These are phyloP conservation scores for Ameiurus melas DNA, from an alignment of 2,113 vertebrate genomes.

Conservation along the genomic window DNA sequence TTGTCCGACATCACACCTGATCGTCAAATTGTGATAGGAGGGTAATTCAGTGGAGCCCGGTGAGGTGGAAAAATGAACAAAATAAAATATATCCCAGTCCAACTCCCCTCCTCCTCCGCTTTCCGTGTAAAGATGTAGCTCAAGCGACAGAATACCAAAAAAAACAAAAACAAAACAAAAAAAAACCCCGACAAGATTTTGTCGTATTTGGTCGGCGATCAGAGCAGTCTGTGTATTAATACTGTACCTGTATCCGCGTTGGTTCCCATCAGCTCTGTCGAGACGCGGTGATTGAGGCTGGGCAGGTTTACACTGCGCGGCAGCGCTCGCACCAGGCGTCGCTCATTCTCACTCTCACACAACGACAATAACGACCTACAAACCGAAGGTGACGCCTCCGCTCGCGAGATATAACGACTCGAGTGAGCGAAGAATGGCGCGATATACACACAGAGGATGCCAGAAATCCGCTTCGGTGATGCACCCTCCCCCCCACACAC, in stretches of 20 bases:
- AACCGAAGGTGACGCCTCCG: slow-evolving; percentile 10
- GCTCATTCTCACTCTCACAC: slow-evolving; percentile 18
- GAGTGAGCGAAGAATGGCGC: neutral
- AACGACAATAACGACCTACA: slow-evolving; percentile 10
- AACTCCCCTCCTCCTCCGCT: slow-evolving; percentile 46
- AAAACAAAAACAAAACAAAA: neutral
- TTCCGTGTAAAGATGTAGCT: slow-evolving; percentile 51
- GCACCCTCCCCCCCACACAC: neutral
- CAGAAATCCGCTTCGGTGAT: slow-evolving; percentile 20
- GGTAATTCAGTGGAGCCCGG: slow-evolving; percentile 46
- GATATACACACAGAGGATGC: neutral
- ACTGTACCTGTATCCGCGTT: slow-evolving; percentile 43
- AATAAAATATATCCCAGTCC: neutral
- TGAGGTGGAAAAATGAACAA: slow-evolving; percentile 15
- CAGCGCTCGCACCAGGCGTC: slow-evolving; percentile 46
- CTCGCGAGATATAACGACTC: slow-evolving; percentile 10
- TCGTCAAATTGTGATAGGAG: slow-evolving; percentile 11
- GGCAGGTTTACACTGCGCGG: slow-evolving; percentile 41
- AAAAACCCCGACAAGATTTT: slow-evolving; percentile 37
- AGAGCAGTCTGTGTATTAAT: slow-evolving; percentile 43
- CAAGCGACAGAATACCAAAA: slow-evolving; percentile 44
- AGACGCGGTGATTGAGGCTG: slow-evolving; percentile 43
- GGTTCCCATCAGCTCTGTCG: slow-evolving; percentile 52
- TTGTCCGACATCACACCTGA: slow-evolving; percentile 46
- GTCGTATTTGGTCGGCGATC: slow-evolving; percentile 41